A percentile compares a stretch with the other conserved stretches of the same genome.
phyloP scores from a whole-genome alignment of 2,888 invertebrate genomes.

The Tetragonula carbonaria region DNA sequence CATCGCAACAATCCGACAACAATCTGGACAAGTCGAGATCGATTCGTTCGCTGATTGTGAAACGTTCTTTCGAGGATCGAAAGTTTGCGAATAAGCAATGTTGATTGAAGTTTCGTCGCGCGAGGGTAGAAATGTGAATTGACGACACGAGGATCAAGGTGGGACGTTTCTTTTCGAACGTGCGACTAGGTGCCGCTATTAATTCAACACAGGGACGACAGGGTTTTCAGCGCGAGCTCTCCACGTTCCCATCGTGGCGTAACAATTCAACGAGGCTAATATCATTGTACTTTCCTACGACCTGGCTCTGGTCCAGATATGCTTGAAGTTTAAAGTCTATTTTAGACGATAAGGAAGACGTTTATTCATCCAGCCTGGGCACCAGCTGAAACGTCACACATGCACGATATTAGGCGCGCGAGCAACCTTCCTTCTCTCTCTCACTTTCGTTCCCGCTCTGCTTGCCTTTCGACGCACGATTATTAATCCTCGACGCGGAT shows the following conservation, averaged over 20 bases:
- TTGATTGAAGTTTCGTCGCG: not conserved
- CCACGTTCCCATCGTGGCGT: not conserved
- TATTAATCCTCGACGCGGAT: slow-evolving; percentile 65
- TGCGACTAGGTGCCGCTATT: slow-evolving; percentile 22
- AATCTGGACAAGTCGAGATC: no score
- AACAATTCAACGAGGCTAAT: slow-evolving; percentile 77
- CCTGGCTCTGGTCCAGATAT: slow-evolving; percentile 82
- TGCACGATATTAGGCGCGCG: slow-evolving; percentile 73
- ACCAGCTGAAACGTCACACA: slow-evolving; percentile 79
- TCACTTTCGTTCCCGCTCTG: not conserved
- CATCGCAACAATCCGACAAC: no score
- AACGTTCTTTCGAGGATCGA: no score
- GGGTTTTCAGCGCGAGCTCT: slow-evolving; percentile 18
- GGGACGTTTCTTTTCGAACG: slow-evolving; percentile 34
- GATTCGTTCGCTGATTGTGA: no score
- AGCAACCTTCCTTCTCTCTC: slow-evolving; percentile 17
- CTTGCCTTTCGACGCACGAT: slow-evolving; percentile 47
- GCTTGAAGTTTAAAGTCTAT: slow-evolving; percentile 82
- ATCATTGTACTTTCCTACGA: slow-evolving; percentile 79
- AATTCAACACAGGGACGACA: slow-evolving; percentile 36
- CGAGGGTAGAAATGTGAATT: not conserved
- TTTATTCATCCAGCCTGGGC: slow-evolving; percentile 81
- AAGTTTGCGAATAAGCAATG: no score
- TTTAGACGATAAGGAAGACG: slow-evolving; percentile 83
- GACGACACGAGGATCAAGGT: not conserved